Percentiles rank a stretch among this genome's conserved stretches.
Conservation (phyloP, 53 echinoderm and acorn worm genomes). For the Stichopus horrens region DNA sequence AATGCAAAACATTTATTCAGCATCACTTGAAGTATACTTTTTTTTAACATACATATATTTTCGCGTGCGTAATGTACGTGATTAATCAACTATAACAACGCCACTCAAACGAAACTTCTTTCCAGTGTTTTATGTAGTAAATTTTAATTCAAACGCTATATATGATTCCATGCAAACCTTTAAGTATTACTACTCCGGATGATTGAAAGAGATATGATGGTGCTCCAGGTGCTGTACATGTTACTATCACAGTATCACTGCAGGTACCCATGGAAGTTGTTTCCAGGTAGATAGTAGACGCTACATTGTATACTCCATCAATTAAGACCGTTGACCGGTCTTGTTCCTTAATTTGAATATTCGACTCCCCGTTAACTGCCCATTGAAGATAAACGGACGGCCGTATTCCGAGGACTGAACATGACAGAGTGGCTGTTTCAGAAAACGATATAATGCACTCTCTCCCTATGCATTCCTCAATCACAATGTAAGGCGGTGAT, state of each 20-base stretch:
- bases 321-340: neutral
- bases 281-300: neutral
- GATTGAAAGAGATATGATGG: neutral
- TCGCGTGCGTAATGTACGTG: too few relatives aligned
- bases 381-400: neutral
- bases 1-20: too few relatives aligned
- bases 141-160: too few relatives aligned
- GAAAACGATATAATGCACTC: neutral
- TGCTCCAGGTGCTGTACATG: neutral
- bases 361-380: neutral
- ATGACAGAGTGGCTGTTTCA: neutral
- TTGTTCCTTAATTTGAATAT: neutral
- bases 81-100: too few relatives aligned
- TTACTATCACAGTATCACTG: neutral
- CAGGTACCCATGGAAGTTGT: neutral
- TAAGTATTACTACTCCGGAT: too few relatives aligned
- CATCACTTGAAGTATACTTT: too few relatives aligned
- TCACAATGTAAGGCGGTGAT: neutral
- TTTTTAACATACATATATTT: too few relatives aligned
- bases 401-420: neutral
- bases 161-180: too few relatives aligned
- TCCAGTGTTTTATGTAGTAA: too few relatives aligned
- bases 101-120: too few relatives aligned
- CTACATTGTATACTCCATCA: neutral
- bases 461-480: neutral